Evolutionary conservation across 2,797 vertebrate species (phyloP).

Genomic region (Champsocephalus gunnari): DNA sequence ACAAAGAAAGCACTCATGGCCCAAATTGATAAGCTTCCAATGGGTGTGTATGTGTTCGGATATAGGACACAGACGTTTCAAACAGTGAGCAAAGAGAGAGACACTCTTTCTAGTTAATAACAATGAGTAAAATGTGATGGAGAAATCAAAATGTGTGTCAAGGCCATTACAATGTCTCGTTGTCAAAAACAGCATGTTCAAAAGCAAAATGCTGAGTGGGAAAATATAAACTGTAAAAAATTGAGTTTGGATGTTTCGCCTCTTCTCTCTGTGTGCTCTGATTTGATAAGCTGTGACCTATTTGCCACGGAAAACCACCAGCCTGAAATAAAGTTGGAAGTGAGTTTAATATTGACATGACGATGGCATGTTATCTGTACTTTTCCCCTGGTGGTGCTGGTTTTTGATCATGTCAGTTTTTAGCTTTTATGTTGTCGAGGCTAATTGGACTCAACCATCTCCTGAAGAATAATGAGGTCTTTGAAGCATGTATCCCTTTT

Average conservation of each 20-base stretch:
- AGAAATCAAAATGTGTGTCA: background rate
- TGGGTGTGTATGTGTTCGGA: background rate
- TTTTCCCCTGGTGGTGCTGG: background rate
- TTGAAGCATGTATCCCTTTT: slow-evolving; percentile 10
- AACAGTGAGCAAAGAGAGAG: background rate
- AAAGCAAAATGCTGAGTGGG: background rate
- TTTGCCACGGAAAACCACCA: background rate
- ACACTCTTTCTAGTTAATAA: background rate
- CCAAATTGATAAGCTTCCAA: slow-evolving; percentile 20
- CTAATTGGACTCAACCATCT: slow-evolving; percentile 23
- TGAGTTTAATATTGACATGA: background rate
- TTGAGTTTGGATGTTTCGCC: background rate
- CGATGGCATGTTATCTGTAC: background rate
- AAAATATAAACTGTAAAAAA: background rate
- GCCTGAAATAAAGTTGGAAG: background rate
- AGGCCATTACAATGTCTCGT: background rate
- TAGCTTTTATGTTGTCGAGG: background rate
- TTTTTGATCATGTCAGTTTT: slow-evolving; percentile 12
- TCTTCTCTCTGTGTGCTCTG: background rate
- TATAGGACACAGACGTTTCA: background rate
- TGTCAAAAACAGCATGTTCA: background rate
- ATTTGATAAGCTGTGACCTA: background rate
- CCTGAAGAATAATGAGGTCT: slow-evolving; percentile 9
- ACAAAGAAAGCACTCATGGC: slow-evolving; percentile 1
- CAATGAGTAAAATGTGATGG: background rate